Evolutionary conservation across 2,797 vertebrate species (phyloP).

Genomic region (Lutjanus argentimaculatus): DNA sequence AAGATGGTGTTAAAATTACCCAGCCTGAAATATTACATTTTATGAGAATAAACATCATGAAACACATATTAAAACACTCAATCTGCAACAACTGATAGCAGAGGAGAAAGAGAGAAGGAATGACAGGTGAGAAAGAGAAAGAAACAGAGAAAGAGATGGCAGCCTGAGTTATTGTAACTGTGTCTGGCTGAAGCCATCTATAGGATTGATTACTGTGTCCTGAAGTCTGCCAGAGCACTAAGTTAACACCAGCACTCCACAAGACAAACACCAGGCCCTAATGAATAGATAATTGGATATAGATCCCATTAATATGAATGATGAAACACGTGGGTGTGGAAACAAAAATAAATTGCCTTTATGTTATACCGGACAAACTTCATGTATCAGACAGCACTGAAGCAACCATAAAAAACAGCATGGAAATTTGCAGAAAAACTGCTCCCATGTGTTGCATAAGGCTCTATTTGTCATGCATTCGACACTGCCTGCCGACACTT

Average conservation of each 20-base stretch:
- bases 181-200: slow-evolving; percentile 54
- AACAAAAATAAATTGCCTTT: slow-evolving; percentile 58
- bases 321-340: slow-evolving; percentile 57
- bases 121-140: slow-evolving; percentile 32
- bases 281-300: slow-evolving; percentile 78
- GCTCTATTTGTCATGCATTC: slow-evolving; percentile 39
- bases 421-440: slow-evolving; percentile 42
- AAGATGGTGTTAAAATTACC: neutral
- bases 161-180: slow-evolving; percentile 47
- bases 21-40: neutral
- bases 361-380: slow-evolving; percentile 45
- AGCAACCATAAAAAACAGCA: slow-evolving; percentile 15
- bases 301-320: slow-evolving; percentile 72
- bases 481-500: slow-evolving; percentile 29
- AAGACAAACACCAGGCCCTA: slow-evolving; percentile 69
- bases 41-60: slow-evolving; percentile 9
- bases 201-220: slow-evolving; percentile 70
- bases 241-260: slow-evolving; percentile 59
- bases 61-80: slow-evolving; percentile 8
- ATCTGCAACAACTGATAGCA: slow-evolving; percentile 16
- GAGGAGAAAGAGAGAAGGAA: neutral
- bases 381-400: slow-evolving; percentile 39
- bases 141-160: slow-evolving; percentile 30
- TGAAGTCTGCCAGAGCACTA: slow-evolving; percentile 58
- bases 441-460: slow-evolving; percentile 39